A percentile compares a stretch with the other conserved stretches of the same genome.
Evolutionary conservation across 2,888 invertebrate species (phyloP).

Genomic region (Octonoba sinensis): DNA sequence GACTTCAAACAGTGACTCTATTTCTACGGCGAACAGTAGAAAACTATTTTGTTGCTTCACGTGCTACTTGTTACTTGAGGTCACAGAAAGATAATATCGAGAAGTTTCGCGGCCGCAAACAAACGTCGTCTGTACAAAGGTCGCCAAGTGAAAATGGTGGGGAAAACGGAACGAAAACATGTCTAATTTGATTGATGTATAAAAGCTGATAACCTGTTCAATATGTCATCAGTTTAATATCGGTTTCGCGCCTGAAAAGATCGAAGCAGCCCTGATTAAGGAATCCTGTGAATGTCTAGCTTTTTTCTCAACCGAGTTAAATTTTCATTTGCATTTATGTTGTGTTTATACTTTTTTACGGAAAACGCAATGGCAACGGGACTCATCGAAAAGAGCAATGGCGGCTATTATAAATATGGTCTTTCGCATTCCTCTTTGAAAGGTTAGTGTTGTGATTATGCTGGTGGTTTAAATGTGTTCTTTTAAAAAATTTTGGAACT

Average conservation of each 20-base stretch:
- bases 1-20: constrained; percentile 31
- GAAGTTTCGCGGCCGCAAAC: constrained; percentile 48
- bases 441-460: constrained; percentile 31
- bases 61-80: constrained; percentile 27
- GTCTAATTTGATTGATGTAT: constrained; percentile 28
- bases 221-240: constrained; percentile 15
- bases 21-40: constrained; percentile 8
- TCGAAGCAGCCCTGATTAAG: background rate
- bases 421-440: constrained; percentile 15
- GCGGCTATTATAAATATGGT: constrained; percentile 39
- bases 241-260: background rate
- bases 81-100: constrained; percentile 18
- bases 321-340: constrained; percentile 25
- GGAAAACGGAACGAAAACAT: constrained; percentile 49
- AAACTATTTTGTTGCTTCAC: constrained; percentile 37
- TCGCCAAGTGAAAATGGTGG: constrained; percentile 15
- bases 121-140: constrained; percentile 37
- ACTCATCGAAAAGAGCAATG: background rate
- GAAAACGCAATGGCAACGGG: constrained; percentile 21
- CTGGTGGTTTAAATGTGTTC: no score
- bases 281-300: constrained; percentile 2
- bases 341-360: constrained; percentile 45
- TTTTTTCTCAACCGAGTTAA: background rate
- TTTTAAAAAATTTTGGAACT: no score
- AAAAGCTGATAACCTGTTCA: constrained; percentile 16